Evolutionary conservation across 2,797 vertebrate species (phyloP).

Genomic region (Chlorospingus flavigularis): DNA sequence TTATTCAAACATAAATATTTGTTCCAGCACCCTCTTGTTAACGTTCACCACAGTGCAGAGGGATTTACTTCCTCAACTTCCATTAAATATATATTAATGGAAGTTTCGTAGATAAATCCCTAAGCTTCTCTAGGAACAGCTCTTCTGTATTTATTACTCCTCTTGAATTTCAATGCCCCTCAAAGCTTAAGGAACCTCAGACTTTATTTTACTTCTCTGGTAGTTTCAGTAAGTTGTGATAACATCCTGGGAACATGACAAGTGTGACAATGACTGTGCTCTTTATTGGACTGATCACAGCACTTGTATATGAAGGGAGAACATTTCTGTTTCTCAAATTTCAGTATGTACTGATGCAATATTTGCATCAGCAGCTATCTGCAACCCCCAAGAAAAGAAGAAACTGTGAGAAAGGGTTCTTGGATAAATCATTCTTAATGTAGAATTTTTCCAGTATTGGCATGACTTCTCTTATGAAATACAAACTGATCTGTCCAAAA

Average conservation of each 20-base stretch:
- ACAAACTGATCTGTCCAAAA: not conserved
- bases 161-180: slow-evolving; percentile 32
- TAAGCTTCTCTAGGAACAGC: not conserved
- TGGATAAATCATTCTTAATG: not conserved
- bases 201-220: slow-evolving; percentile 4
- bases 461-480: not conserved
- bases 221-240: not conserved
- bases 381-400: not conserved
- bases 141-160: slow-evolving; percentile 31
- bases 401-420: not conserved
- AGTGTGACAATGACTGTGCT: not conserved
- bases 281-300: not conserved
- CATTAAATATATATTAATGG: slow-evolving; percentile 38
- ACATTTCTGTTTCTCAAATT: not conserved
- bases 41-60: not conserved
- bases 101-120: not conserved
- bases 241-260: not conserved
- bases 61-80: slow-evolving; percentile 23
- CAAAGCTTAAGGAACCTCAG: not conserved
- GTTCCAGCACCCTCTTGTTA: not conserved
- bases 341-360: not conserved
- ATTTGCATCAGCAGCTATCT: not conserved
- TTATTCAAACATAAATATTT: slow-evolving; percentile 15
- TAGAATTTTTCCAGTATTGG: not conserved
- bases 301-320: not conserved